Evolutionary conservation across 2,888 invertebrate species (phyloP).

Genomic region (Nudaria mundana): DNA sequence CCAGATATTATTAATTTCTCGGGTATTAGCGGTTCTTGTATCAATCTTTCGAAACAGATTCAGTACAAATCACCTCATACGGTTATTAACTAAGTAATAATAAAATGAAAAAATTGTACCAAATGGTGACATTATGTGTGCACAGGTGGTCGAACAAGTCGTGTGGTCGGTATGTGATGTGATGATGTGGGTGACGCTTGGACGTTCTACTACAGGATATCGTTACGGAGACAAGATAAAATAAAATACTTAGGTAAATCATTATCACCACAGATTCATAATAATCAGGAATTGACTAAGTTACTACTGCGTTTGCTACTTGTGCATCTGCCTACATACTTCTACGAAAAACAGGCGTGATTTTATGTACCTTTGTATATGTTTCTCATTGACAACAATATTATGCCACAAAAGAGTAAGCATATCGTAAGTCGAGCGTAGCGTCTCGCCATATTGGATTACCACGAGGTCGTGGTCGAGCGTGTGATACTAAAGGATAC

Average conservation of each 20-base stretch:
- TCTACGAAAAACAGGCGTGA: too few species aligned
- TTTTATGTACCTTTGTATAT: too few species aligned
- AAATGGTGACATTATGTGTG: slow-evolving; percentile 29
- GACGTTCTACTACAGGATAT: slow-evolving; percentile 25
- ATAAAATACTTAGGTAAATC: slow-evolving; percentile 31
- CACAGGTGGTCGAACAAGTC: slow-evolving; percentile 44
- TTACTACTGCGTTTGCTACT: background rate
- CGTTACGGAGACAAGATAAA: slow-evolving; percentile 26
- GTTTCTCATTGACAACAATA: too few species aligned
- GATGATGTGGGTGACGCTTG: slow-evolving; percentile 58
- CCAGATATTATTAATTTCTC: too few species aligned
- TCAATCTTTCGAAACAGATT: too few species aligned
- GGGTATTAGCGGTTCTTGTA: too few species aligned
- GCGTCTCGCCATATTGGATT: slow-evolving; percentile 70
- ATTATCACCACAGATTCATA: slow-evolving; percentile 4
- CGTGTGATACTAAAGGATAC: slow-evolving; percentile 67
- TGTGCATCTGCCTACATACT: background rate
- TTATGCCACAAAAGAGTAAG: slow-evolving; percentile 54
- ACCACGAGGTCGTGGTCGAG: slow-evolving; percentile 66
- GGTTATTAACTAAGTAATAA: slow-evolving; percentile 11
- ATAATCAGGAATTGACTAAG: too few species aligned
- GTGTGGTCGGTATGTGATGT: slow-evolving; percentile 26
- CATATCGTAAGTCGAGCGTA: slow-evolving; percentile 60
- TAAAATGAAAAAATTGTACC: slow-evolving; percentile 26
- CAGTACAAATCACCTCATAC: too few species aligned